These are phyloP conservation scores for Perca flavescens DNA, from an alignment of 2,113 vertebrate species.

Conservation along the genomic window DNA sequence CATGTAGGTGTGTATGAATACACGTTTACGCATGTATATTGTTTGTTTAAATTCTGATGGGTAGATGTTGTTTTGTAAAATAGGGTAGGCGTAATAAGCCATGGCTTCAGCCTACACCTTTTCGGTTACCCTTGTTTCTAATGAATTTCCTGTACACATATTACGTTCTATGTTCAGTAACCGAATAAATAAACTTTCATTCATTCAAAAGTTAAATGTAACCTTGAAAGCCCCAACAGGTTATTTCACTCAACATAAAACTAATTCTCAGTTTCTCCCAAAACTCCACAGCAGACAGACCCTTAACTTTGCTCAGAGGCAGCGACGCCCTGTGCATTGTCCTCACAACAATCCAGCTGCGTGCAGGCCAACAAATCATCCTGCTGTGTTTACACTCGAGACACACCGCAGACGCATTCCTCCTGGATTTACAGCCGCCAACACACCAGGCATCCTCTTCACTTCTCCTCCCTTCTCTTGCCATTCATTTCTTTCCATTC, in stretches of 20 bases:
- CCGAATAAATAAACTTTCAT: no score
- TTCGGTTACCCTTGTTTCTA: no score
- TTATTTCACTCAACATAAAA: neutral
- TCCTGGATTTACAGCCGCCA: constrained; percentile 11
- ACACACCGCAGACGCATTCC: neutral
- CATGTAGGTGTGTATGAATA: no score
- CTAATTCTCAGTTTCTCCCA: neutral
- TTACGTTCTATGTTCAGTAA: no score
- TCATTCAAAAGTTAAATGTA: no score
- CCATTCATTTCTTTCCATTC: neutral
- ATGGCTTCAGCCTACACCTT: no score
- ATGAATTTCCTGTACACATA: no score
- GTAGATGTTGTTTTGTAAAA: no score
- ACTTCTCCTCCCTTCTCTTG: neutral
- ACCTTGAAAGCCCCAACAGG: no score
- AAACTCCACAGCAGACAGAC: constrained; percentile 4
- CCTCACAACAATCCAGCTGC: neutral
- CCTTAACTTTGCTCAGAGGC: constrained; percentile 6
- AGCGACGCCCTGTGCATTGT: neutral
- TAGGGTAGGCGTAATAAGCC: no score
- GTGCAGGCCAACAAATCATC: constrained; percentile 4
- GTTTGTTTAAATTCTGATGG: no score
- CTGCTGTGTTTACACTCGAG: constrained; percentile 23
- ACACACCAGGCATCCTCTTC: neutral
- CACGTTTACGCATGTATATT: no score